phyloP scores from a whole-genome alignment of 2,888 invertebrate species.

The Limulus polyphemus region DNA sequence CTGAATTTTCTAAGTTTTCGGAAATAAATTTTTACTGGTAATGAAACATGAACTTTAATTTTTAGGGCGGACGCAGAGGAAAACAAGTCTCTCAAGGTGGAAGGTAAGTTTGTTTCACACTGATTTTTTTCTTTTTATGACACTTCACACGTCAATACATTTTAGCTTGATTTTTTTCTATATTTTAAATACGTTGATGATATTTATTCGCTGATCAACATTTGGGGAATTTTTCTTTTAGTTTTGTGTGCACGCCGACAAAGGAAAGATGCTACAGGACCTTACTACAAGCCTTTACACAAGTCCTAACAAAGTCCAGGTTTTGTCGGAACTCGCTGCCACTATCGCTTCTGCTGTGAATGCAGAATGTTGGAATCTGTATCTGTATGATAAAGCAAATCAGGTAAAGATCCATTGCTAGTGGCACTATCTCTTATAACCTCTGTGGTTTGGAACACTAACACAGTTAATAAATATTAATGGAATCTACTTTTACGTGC shows the following conservation, averaged over 20 bases:
- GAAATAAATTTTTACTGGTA: too few species aligned
- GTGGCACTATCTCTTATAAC: too few species aligned
- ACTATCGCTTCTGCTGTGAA: constrained; percentile 52
- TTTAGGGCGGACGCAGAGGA: too few species aligned
- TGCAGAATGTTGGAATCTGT: constrained; percentile 53
- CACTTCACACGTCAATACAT: too few species aligned
- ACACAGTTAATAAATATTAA: too few species aligned
- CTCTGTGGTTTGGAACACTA: too few species aligned
- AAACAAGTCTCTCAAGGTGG: constrained; percentile 42
- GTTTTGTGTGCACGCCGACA: constrained; percentile 52
- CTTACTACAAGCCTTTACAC: constrained; percentile 47
- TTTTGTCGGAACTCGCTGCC: constrained; percentile 52
- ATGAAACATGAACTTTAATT: too few species aligned
- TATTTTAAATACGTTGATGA: background rate
- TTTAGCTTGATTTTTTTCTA: too few species aligned
- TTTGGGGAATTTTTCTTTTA: constrained; percentile 26
- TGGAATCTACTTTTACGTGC: too few species aligned
- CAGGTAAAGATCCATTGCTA: constrained; percentile 27
- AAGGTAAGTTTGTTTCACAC: constrained; percentile 29
- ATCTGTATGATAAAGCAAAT: constrained; percentile 41
- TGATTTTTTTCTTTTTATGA: too few species aligned
- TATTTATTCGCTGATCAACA: background rate
- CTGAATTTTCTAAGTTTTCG: too few species aligned
- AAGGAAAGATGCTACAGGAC: constrained; percentile 50
- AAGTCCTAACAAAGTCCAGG: constrained; percentile 49